phyloP scores from a whole-genome alignment of 2,797 vertebrate species.

The Bucorvus abyssinicus region DNA sequence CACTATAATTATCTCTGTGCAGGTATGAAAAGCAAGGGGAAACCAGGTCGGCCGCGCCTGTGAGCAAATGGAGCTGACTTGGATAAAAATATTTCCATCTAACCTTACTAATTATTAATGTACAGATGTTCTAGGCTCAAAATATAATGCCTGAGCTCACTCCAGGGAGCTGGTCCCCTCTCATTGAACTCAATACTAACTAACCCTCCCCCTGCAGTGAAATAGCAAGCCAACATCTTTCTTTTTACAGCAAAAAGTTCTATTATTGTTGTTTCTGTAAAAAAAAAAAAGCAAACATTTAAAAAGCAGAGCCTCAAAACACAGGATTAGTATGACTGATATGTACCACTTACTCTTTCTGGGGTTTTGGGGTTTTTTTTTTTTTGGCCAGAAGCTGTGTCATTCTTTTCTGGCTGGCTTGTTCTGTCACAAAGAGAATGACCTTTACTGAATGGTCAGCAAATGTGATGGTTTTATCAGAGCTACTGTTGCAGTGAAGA shows the following conservation, averaged over 20 bases:
- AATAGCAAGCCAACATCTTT: neutral
- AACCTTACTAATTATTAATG: slow-evolving; percentile 50
- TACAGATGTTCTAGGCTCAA: slow-evolving; percentile 36
- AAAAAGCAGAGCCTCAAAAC: neutral
- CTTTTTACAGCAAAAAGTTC: neutral
- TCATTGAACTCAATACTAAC: neutral
- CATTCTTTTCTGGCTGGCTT: neutral
- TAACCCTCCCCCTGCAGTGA: neutral
- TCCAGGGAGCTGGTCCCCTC: neutral
- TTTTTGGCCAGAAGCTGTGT: neutral
- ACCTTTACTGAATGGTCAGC: slow-evolving; percentile 24
- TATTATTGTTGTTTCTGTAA: neutral
- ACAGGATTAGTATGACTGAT: neutral
- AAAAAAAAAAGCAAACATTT: neutral
- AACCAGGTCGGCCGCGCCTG: slow-evolving; percentile 20
- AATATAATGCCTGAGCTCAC: slow-evolving; percentile 1
- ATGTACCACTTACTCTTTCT: neutral
- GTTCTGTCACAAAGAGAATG: neutral
- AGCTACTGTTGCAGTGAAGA: neutral
- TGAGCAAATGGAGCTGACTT: slow-evolving; percentile 21
- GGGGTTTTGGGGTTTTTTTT: neutral
- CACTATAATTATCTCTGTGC: neutral
- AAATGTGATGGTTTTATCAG: slow-evolving; percentile 25
- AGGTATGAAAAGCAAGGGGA: slow-evolving; percentile 50
- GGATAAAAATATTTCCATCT: slow-evolving; percentile 14